Conservation (phyloP, 1,140 invertebrate genomes). For the Brachionus calyciflorus region DNA sequence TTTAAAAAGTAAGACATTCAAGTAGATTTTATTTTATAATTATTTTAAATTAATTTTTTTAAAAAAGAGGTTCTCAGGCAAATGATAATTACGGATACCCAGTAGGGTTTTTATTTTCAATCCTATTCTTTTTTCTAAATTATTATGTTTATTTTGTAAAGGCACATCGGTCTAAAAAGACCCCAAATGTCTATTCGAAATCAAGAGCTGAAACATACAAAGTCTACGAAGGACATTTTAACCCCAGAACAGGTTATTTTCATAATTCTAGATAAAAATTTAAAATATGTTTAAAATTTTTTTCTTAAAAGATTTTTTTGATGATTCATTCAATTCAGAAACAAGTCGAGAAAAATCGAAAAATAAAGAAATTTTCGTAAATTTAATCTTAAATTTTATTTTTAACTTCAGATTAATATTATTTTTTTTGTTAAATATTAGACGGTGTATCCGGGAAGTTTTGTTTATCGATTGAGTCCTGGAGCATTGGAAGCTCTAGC, state of each 20-base stretch:
- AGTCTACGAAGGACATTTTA: slow-evolving; percentile 5
- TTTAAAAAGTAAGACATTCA: background rate
- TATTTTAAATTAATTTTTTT: background rate
- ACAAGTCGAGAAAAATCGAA: background rate
- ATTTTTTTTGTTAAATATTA: background rate
- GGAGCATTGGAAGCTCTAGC: slow-evolving; percentile 17
- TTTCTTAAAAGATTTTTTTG: background rate
- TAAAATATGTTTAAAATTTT: background rate
- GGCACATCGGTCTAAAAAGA: background rate
- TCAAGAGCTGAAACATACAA: background rate
- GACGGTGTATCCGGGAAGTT: slow-evolving; percentile 19
- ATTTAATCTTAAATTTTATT: background rate
- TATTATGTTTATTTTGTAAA: background rate
- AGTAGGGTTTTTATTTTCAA: background rate
- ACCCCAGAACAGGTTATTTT: background rate
- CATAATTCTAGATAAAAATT: background rate
- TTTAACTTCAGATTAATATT: background rate
- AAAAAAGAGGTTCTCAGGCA: background rate
- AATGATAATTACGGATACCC: background rate
- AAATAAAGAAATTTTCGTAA: slow-evolving; percentile 29
- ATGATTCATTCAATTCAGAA: background rate
- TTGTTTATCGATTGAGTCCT: slow-evolving; percentile 27
- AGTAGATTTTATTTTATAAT: background rate
- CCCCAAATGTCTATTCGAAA: background rate
- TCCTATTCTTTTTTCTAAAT: background rate